These are phyloP conservation scores for Colaptes auratus DNA, from an alignment of 2,113 vertebrate species.

Conservation along the genomic window DNA sequence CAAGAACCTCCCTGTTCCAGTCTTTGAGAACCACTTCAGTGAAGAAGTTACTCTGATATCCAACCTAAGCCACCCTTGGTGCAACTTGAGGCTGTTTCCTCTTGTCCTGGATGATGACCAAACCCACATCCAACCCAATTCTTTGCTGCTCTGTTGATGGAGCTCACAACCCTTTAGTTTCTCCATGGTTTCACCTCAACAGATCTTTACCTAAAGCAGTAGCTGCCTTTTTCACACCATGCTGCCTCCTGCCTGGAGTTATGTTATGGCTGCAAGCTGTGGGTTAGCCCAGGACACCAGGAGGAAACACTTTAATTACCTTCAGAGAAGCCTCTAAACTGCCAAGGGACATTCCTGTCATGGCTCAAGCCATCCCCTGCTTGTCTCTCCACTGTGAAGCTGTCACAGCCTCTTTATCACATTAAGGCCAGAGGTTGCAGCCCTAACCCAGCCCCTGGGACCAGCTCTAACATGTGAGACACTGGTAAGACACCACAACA, in stretches of 20 bases:
- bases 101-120: too few species aligned
- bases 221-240: background rate
- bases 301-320: background rate
- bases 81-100: too few species aligned
- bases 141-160: background rate
- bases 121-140: background rate
- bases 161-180: background rate
- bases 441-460: background rate
- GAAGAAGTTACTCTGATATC: too few species aligned
- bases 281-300: background rate
- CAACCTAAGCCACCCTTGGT: too few species aligned
- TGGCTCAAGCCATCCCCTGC: background rate
- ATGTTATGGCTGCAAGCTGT: fast-evolving
- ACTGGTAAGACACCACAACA: too few species aligned
- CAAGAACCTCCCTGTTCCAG: too few species aligned
- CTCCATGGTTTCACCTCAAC: background rate
- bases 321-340: background rate
- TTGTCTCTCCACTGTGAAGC: background rate
- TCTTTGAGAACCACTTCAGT: too few species aligned
- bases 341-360: background rate
- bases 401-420: background rate
- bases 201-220: background rate
- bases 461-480: background rate
- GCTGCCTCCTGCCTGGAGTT: background rate
- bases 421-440: background rate